Conservation (phyloP, 2,113 vertebrate species). For the Blennius ocellaris region DNA sequence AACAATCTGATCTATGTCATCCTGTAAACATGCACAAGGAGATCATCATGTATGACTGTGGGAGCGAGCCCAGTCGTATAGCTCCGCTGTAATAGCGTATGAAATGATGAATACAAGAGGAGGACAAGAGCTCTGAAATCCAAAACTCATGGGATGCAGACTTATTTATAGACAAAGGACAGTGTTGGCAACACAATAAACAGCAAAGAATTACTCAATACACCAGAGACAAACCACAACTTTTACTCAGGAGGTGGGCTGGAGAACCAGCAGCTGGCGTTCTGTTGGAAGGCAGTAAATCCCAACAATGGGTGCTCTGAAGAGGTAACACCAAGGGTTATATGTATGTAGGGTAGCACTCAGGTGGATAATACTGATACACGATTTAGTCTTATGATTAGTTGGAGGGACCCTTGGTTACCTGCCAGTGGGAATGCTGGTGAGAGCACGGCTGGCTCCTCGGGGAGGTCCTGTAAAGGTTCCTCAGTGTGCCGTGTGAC, state of each 20-base stretch:
- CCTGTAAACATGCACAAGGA: background rate
- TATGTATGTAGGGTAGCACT: slow-evolving; percentile 21
- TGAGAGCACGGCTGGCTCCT: slow-evolving; percentile 5
- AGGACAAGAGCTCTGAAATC: background rate
- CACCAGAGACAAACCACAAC: slow-evolving; percentile 22
- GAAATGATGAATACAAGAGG: background rate
- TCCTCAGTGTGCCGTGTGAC: background rate
- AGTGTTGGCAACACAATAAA: slow-evolving; percentile 22
- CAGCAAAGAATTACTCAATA: slow-evolving; percentile 14
- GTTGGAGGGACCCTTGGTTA: slow-evolving; percentile 16
- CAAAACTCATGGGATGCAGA: slow-evolving; percentile 3
- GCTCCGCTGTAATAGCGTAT: background rate
- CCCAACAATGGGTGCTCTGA: slow-evolving; percentile 5
- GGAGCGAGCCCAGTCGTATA: background rate
- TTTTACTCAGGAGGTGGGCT: slow-evolving; percentile 35
- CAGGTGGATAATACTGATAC: slow-evolving; percentile 34
- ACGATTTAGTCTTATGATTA: slow-evolving; percentile 19
- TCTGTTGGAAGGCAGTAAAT: slow-evolving; percentile 28
- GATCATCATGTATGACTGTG: background rate
- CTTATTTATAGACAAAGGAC: slow-evolving; percentile 26
- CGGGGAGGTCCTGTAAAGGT: background rate
- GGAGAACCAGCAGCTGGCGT: slow-evolving; percentile 35
- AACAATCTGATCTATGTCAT: background rate
- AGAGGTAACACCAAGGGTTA: slow-evolving; percentile 17
- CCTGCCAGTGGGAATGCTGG: slow-evolving; percentile 2